A percentile compares a stretch with the other conserved stretches of the same genome.
Conservation (phyloP, 2,888 invertebrate genomes). For the Caenorhabditis sp. region DNA sequence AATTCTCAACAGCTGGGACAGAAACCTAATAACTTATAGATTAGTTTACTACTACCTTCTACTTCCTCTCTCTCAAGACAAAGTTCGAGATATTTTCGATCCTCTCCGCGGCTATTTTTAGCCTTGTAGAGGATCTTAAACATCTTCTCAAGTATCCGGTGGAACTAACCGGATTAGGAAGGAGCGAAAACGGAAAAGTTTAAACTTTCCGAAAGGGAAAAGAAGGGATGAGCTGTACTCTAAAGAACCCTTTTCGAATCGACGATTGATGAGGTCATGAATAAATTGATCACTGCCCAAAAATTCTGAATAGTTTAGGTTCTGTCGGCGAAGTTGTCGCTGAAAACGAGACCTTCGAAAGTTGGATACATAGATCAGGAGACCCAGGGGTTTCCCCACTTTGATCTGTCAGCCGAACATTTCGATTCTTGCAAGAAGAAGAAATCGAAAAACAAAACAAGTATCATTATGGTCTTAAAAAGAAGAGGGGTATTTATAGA, state of each 20-base stretch:
- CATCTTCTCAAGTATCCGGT: slow-evolving; percentile 15
- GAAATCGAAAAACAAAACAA: background rate
- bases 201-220: background rate
- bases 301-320: slow-evolving; percentile 11
- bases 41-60: slow-evolving; percentile 2
- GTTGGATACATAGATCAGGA: slow-evolving; percentile 21
- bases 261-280: slow-evolving; percentile 46
- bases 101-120: slow-evolving; percentile 16
- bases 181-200: background rate
- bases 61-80: background rate
- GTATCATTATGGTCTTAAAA: slow-evolving; percentile 33
- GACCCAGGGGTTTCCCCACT: background rate
- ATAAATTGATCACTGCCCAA: slow-evolving; percentile 53
- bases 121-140: background rate
- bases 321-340: too few species aligned
- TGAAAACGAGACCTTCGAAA: background rate
- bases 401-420: background rate
- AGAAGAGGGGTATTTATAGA: slow-evolving; percentile 28
- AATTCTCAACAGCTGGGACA: background rate
- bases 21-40: slow-evolving; percentile 38
- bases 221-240: slow-evolving; percentile 11
- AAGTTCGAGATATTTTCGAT: slow-evolving; percentile 14
- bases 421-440: background rate
- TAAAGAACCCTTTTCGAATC: slow-evolving; percentile 16
- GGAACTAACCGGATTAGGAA: slow-evolving; percentile 26